Percentiles rank a stretch among this genome's conserved stretches.
Evolutionary conservation across 2,113 vertebrate species (phyloP).

Genomic region (Irena cyanogastra): DNA sequence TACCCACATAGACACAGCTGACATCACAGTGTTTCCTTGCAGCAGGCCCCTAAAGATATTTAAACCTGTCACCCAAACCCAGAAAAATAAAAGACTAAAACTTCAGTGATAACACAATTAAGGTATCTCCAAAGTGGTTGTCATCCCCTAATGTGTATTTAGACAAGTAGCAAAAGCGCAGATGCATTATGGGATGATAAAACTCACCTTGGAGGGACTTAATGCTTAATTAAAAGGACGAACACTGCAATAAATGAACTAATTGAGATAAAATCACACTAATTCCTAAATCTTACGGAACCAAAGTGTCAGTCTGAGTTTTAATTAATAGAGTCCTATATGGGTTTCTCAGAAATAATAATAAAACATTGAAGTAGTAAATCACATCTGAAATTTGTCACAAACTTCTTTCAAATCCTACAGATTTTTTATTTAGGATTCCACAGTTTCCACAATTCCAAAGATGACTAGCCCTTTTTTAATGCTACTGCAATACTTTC

Average conservation of each 20-base stretch:
- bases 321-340: slow-evolving; percentile 71
- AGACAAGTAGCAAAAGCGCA: slow-evolving; percentile 3
- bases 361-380: slow-evolving; percentile 55
- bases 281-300: slow-evolving; percentile 60
- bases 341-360: slow-evolving; percentile 67
- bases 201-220: slow-evolving; percentile 50
- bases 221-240: slow-evolving; percentile 54
- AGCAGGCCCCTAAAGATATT: neutral
- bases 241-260: slow-evolving; percentile 45
- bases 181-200: slow-evolving; percentile 53
- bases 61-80: neutral
- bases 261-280: slow-evolving; percentile 55
- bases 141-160: slow-evolving; percentile 12
- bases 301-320: slow-evolving; percentile 39
- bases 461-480: neutral
- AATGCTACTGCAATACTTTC: neutral
- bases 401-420: neutral
- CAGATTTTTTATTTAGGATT: neutral
- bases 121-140: slow-evolving; percentile 12
- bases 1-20: rapidly evolving
- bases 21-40: neutral
- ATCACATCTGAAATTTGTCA: neutral
- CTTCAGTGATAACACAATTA: neutral
- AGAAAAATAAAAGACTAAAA: neutral
- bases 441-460: neutral